Conservation (phyloP, 2,113 vertebrate species). For the Prietella phreatophila region DNA sequence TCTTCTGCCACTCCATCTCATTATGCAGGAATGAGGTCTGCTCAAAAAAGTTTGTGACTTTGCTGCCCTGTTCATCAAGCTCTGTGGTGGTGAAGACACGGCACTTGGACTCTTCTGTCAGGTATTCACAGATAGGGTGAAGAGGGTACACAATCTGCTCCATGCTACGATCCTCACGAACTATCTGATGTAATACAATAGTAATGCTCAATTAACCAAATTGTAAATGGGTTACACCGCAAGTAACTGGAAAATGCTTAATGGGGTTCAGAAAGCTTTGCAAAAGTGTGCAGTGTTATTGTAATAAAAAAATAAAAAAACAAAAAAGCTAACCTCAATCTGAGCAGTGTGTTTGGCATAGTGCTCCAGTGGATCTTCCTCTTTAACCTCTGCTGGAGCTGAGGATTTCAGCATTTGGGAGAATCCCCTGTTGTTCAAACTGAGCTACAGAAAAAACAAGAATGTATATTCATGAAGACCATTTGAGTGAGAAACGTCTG, state of each 20-base stretch:
- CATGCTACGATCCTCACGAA: slow-evolving; percentile 94
- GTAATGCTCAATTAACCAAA: background rate
- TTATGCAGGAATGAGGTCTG: slow-evolving; percentile 93
- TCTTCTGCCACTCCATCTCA: slow-evolving; percentile 99
- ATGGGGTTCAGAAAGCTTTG: background rate
- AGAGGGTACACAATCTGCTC: slow-evolving; percentile 97
- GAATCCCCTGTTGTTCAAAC: slow-evolving; percentile 90
- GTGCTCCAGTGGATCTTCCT: slow-evolving; percentile 88
- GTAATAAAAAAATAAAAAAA: no score
- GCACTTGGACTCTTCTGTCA: slow-evolving; percentile 91
- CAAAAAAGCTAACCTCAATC: slow-evolving; percentile 77
- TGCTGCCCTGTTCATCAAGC: slow-evolving; percentile 97
- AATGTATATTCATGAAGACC: background rate
- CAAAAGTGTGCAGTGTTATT: background rate
- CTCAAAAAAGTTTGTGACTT: slow-evolving; percentile 96
- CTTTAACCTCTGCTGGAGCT: slow-evolving; percentile 73
- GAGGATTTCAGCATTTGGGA: slow-evolving; percentile 91
- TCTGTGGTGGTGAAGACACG: slow-evolving; percentile 93
- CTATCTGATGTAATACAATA: slow-evolving; percentile 75
- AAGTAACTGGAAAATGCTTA: background rate
- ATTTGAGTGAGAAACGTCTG: background rate
- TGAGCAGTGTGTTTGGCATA: slow-evolving; percentile 88
- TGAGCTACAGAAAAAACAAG: slow-evolving; percentile 74
- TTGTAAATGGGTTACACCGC: background rate
- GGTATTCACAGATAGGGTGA: slow-evolving; percentile 90